Evolutionary conservation across 2,113 vertebrate species (phyloP).

Genomic region (Epinephelus fuscoguttatus): DNA sequence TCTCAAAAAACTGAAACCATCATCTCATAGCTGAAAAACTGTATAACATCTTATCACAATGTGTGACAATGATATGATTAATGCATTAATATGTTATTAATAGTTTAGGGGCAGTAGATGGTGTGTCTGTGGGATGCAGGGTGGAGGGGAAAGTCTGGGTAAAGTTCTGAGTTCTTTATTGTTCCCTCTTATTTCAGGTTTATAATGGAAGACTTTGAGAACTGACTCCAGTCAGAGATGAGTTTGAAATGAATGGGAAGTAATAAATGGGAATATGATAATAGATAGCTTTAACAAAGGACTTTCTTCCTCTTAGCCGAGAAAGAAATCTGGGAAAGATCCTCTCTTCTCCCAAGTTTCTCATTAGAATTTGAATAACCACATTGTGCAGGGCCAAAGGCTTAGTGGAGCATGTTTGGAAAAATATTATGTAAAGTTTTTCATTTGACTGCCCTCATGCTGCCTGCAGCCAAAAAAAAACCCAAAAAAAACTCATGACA

Average conservation of each 20-base stretch:
- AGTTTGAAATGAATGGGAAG: background rate
- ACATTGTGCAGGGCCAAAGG: constrained; percentile 5
- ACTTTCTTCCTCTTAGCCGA: constrained; percentile 2
- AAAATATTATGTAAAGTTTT: constrained; percentile 20
- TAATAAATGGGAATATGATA: background rate
- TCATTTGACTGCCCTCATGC: constrained; percentile 40
- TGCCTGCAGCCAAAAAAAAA: constrained; percentile 17
- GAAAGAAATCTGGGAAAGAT: constrained; percentile 2
- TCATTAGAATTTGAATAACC: constrained; percentile 44
- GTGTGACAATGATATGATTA: background rate
- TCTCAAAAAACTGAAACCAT: background rate
- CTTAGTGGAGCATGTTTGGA: constrained; percentile 19
- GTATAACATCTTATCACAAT: background rate
- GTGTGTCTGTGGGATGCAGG: background rate
- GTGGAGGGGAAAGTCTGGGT: background rate
- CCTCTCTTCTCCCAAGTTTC: constrained; percentile 19
- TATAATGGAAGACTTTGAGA: background rate
- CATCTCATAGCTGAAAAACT: background rate
- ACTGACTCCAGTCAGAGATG: constrained; percentile 4
- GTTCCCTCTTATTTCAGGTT: background rate
- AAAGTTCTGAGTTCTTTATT: background rate
- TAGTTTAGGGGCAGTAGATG: background rate
- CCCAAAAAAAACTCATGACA: background rate
- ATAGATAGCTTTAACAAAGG: background rate
- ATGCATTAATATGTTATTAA: background rate